Conservation (phyloP, 1,140 invertebrate species). For the Thalassaphorura encarpata region DNA sequence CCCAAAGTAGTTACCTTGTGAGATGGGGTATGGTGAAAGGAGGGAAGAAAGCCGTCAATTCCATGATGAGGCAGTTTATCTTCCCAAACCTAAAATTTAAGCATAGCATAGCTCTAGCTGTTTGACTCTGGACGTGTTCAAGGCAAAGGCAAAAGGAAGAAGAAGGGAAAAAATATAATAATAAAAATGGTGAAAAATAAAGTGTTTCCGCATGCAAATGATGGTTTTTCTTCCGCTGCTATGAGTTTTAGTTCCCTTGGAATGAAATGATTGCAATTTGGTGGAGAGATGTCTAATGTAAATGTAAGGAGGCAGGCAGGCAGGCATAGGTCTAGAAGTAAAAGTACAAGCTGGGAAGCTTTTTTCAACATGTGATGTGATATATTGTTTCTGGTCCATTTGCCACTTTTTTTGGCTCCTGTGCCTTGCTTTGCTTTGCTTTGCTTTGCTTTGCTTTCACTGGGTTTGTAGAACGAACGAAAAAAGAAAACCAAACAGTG, state of each 20-base stretch:
- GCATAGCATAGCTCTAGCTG: too few relatives aligned
- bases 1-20: too few relatives aligned
- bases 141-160: neutral
- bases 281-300: neutral
- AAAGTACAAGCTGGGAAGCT: neutral
- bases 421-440: too few relatives aligned
- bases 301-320: neutral
- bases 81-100: too few relatives aligned
- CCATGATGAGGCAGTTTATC: slow-evolving; percentile 3
- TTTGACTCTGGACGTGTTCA: neutral
- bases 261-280: neutral
- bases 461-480: too few relatives aligned
- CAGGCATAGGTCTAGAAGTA: neutral
- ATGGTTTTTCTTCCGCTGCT: slow-evolving; percentile 26
- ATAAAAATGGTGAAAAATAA: slow-evolving; percentile 19
- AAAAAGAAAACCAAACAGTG: too few relatives aligned
- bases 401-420: neutral
- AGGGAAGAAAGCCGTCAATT: slow-evolving; percentile 17
- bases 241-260: slow-evolving; percentile 2
- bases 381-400: slow-evolving; percentile 7
- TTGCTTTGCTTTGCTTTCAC: too few relatives aligned
- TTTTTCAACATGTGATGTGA: neutral
- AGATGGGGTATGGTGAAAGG: neutral
- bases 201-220: slow-evolving; percentile 28
- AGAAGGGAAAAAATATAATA: neutral